A percentile compares a stretch with the other conserved stretches of the same genome.
phyloP scores from a whole-genome alignment of 2,797 vertebrate genomes.

The Acanthopagrus latus region DNA sequence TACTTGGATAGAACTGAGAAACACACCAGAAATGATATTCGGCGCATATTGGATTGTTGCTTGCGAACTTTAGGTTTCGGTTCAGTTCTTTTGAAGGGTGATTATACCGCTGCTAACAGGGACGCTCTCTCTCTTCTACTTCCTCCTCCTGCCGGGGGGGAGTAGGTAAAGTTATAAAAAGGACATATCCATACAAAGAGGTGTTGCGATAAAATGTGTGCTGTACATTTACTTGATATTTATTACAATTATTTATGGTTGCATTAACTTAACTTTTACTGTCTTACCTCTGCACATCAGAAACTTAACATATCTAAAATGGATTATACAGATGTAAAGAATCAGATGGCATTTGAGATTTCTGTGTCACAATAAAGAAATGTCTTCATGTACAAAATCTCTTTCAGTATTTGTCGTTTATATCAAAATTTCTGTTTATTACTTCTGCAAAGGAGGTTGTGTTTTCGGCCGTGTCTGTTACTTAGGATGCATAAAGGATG shows the following conservation, averaged over 20 bases:
- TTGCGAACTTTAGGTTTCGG: conserved; percentile 65
- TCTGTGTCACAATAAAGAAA: conserved; percentile 89
- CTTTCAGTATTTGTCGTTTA: conserved; percentile 1
- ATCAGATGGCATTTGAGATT: conserved; percentile 83
- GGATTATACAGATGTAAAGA: conserved; percentile 88
- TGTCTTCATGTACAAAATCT: conserved; percentile 85
- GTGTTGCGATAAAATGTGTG: conserved; percentile 87
- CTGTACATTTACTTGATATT: conserved; percentile 97
- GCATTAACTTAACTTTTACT: conserved; percentile 92
- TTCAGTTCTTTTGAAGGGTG: conserved; percentile 76
- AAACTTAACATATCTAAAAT: conserved; percentile 90
- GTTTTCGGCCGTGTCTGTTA: background rate
- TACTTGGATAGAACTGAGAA: conserved; percentile 72
- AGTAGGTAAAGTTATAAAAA: conserved; percentile 70
- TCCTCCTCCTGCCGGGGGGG: conserved; percentile 58
- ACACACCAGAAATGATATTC: conserved; percentile 55
- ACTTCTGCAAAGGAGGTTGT: too few species aligned
- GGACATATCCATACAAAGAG: conserved; percentile 82
- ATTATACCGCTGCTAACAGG: conserved; percentile 86
- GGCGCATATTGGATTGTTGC: conserved; percentile 64
- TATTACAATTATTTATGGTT: conserved; percentile 99
- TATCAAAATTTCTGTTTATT: background rate
- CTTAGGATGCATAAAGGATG: too few species aligned
- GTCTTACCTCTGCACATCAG: conserved; percentile 90
- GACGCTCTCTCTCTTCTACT: conserved; percentile 69